Evolutionary conservation across 2,797 vertebrate genomes (phyloP).

Genomic region (Cichlasoma orientale): DNA sequence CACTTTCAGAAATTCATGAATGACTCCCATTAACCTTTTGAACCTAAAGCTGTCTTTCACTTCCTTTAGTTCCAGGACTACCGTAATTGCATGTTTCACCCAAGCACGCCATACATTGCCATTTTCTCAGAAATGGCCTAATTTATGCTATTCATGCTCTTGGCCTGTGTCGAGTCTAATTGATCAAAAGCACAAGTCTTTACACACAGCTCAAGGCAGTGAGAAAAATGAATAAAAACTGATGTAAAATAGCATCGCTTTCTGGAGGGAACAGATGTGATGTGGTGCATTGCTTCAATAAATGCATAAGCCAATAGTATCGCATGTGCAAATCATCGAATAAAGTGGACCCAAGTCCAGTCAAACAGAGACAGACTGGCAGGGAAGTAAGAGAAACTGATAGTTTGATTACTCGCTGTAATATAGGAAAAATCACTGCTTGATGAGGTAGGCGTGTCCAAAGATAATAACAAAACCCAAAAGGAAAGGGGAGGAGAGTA

Average conservation of each 20-base stretch:
- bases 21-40: slow-evolving; percentile 37
- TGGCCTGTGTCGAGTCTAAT: neutral
- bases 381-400: neutral
- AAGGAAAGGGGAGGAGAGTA: neutral
- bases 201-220: neutral
- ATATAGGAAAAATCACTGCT: neutral
- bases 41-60: slow-evolving; percentile 28
- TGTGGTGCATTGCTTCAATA: neutral
- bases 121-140: slow-evolving; percentile 22
- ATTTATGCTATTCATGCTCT: slow-evolving; percentile 13
- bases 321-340: neutral
- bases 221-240: neutral
- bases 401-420: neutral
- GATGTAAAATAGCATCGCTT: neutral
- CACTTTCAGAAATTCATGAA: slow-evolving; percentile 13
- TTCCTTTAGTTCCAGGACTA: slow-evolving; percentile 11
- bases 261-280: neutral
- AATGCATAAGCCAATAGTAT: neutral
- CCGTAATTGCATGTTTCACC: slow-evolving; percentile 20
- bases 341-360: neutral
- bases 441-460: neutral
- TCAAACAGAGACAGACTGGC: neutral
- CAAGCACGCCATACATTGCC: neutral
- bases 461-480: neutral
- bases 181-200: neutral